Conservation (phyloP, 2,888 invertebrate genomes). For the Harmothoe impar region DNA sequence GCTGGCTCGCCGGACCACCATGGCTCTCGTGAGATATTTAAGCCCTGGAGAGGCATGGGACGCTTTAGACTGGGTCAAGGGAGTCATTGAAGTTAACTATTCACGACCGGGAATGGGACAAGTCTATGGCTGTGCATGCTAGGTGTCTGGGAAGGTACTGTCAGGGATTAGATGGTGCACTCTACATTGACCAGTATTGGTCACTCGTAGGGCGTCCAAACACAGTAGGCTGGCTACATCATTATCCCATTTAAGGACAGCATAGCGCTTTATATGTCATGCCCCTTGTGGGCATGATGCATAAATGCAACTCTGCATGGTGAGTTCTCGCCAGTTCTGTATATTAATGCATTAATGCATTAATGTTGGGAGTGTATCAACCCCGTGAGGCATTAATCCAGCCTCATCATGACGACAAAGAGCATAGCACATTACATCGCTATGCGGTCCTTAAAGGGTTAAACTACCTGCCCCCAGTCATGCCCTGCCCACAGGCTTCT, state of each 20-base stretch:
- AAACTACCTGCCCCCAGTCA: not conserved
- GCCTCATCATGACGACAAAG: too few relatives aligned
- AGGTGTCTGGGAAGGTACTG: not conserved
- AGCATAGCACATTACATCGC: too few relatives aligned
- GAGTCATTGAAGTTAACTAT: constrained; percentile 4
- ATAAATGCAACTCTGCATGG: too few relatives aligned
- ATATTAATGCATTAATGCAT: too few relatives aligned
- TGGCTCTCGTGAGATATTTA: constrained; percentile 1
- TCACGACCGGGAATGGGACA: not conserved
- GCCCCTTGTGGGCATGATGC: not conserved
- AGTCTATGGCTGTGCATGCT: not conserved
- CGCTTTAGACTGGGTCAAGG: not conserved
- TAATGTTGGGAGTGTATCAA: too few relatives aligned
- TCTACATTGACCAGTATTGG: not conserved
- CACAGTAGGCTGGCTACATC: not conserved
- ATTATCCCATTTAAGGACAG: not conserved
- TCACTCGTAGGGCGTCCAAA: not conserved
- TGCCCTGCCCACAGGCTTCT: not conserved
- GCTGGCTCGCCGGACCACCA: not conserved
- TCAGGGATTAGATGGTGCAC: not conserved
- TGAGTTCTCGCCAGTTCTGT: too few relatives aligned
- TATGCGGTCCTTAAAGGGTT: too few relatives aligned
- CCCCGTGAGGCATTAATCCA: too few relatives aligned
- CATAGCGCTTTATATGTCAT: not conserved
- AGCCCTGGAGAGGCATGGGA: not conserved